These are phyloP conservation scores for Stylophora pistillata DNA, from an alignment of 64 coral and sea anemone species.

Conservation along the genomic window DNA sequence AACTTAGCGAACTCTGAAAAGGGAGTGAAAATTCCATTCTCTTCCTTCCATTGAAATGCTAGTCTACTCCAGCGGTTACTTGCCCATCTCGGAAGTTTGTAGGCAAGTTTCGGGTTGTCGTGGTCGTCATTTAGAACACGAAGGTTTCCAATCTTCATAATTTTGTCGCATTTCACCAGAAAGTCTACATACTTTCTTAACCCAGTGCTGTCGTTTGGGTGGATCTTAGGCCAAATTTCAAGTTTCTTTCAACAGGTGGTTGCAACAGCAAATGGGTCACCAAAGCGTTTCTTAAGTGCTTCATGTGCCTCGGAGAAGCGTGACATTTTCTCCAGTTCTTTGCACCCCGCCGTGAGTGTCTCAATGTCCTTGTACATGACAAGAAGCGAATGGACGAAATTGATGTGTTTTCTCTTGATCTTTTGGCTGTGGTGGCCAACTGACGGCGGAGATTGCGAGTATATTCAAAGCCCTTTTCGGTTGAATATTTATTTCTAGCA, in stretches of 20 bases:
- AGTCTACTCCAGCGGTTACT: constrained; percentile 46
- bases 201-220: constrained; percentile 18
- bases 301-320: constrained; percentile 33
- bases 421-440: too few relatives aligned
- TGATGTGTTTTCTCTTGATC: too few relatives aligned
- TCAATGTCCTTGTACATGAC: too few relatives aligned
- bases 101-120: constrained; percentile 47
- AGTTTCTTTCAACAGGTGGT: constrained; percentile 47
- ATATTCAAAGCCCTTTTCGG: neutral
- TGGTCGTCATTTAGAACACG: constrained; percentile 51
- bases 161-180: constrained; percentile 51
- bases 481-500: neutral
- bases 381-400: too few relatives aligned
- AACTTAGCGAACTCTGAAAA: constrained; percentile 62
- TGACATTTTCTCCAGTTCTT: too few relatives aligned
- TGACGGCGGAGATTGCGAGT: neutral
- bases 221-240: constrained; percentile 44
- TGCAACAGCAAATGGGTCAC: constrained; percentile 44
- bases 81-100: constrained; percentile 51
- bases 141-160: constrained; percentile 51
- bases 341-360: too few relatives aligned
- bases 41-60: constrained; percentile 37
- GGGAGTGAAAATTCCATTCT: constrained; percentile 48
- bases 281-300: constrained; percentile 59
- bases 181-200: constrained; percentile 65